phyloP scores from a whole-genome alignment of 2,113 vertebrate species.

The Pachycephala philippinensis region DNA sequence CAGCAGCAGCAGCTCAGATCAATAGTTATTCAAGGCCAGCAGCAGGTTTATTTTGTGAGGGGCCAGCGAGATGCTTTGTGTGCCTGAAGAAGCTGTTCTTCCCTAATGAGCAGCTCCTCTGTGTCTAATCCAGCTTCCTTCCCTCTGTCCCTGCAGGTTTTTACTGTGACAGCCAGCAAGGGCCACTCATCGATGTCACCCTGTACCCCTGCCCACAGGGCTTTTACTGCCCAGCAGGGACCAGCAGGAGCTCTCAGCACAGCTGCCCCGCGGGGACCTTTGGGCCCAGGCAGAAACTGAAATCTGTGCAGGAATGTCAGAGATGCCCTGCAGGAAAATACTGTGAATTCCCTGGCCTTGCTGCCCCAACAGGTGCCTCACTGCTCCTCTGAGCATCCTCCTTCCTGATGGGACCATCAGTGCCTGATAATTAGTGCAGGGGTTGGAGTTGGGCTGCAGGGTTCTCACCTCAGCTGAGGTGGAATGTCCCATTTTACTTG shows the following conservation, averaged over 20 bases:
- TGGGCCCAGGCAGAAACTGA: conserved; percentile 66
- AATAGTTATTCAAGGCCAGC: neutral
- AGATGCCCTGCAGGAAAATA: conserved; percentile 83
- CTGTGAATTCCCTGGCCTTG: conserved; percentile 77
- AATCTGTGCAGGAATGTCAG: conserved; percentile 69
- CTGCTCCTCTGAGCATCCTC: neutral
- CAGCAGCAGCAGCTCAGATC: neutral
- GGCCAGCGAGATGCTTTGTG: neutral
- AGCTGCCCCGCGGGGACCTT: conserved; percentile 85
- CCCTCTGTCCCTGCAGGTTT: conserved; percentile 71
- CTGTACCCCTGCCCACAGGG: conserved; percentile 80
- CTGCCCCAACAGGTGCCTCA: conserved; percentile 79
- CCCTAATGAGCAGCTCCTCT: neutral
- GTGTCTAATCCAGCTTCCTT: neutral
- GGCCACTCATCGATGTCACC: conserved; percentile 68
- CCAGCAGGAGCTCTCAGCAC: conserved; percentile 71
- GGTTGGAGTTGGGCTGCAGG: rapidly evolving
- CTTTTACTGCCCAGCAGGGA: conserved; percentile 86
- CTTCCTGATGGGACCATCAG: rapidly evolving
- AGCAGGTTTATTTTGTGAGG: neutral
- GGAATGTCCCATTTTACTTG: neutral
- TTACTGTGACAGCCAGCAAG: conserved; percentile 79
- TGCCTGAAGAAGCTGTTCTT: neutral
- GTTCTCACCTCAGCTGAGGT: neutral
- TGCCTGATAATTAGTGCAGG: neutral